These are phyloP conservation scores for Drosophila jambulina DNA, from an alignment of 1,140 invertebrate species.

Conservation along the genomic window DNA sequence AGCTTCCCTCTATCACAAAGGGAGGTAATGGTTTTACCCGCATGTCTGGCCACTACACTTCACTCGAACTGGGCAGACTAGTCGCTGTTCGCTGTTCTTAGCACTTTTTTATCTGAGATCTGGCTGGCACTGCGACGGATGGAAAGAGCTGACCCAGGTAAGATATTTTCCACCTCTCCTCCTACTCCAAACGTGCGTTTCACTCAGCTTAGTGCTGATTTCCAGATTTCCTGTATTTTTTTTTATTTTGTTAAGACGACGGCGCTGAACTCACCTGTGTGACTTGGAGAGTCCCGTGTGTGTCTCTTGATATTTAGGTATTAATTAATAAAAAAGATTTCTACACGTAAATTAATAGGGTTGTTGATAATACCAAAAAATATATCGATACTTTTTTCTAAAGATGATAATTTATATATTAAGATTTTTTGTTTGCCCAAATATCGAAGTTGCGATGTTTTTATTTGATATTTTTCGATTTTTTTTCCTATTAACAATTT, in stretches of 20 bases:
- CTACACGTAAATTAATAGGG: slow-evolving; percentile 33
- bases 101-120: slow-evolving; percentile 14
- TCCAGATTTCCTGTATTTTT: neutral
- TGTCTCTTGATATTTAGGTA: slow-evolving; percentile 7
- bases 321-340: slow-evolving; percentile 23
- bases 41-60: neutral
- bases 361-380: too few relatives aligned
- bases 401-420: too few relatives aligned
- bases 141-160: slow-evolving; percentile 11
- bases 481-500: too few relatives aligned
- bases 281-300: neutral
- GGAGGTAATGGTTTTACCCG: neutral
- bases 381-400: too few relatives aligned
- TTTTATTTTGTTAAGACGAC: neutral
- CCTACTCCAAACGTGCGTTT: neutral
- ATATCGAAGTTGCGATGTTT: too few relatives aligned
- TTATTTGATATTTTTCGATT: too few relatives aligned
- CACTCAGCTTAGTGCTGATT: neutral
- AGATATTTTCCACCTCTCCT: neutral
- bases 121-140: neutral
- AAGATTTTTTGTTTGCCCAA: too few relatives aligned
- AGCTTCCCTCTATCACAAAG: neutral
- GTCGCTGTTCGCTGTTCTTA: too few relatives aligned
- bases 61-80: neutral
- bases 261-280: slow-evolving; percentile 4